Base-by-base conservation (phyloP, 1,140 invertebrate genomes). In the Hylaeus volcanicus region DNA sequence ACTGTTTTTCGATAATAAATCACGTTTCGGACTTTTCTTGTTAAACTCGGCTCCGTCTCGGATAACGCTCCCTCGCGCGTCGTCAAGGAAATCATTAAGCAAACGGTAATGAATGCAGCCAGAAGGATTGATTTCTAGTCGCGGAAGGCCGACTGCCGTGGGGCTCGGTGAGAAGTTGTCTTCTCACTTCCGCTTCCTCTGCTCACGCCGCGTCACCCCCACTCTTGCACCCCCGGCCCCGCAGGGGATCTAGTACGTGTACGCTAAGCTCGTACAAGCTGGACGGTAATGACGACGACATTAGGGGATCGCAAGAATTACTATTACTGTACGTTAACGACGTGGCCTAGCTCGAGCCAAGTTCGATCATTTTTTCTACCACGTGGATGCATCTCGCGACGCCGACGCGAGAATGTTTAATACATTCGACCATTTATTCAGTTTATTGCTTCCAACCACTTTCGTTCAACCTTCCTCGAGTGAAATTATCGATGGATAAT, bases 51-150 rank as follows among this genome's bases (percentile, higher is more conserved):
- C 65, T 79, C 73, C 76, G 58, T 55, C 61, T 41, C 60, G 79
- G 82, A 85, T 86, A 83, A 86, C 81, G 87, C 74, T 64, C 69
- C 51, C 61, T 75, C 81, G 56, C 37, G 39, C 73, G 83, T 88
- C 86, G 87, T 89, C 87, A 87, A 56, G 85, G 41, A 61, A 69
- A 74, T 82, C 88, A 87, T 89, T 88, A 88, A 88, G 79, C 68
- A 60, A 65, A 55, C 64, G 83, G 80, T 86, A 89, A 89, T 86
- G 85, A 89, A 87, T 88, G 83, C 87, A 88, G 84, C 61, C 51
- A 65, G 80, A 58, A 82, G 87, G 76, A 88, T 88, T 88, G 87
- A 88, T 88, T 86, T 68, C 45, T 66, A 72, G 61, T 66, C 6
- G 81, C 26, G 26, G 26, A 26, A 26, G 26, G 26, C 26, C 26